Evolutionary conservation across 1,140 invertebrate species (phyloP), one percentile per base, ranked within the genome.

Genomic region (Drosophila chauvacae): DNA sequence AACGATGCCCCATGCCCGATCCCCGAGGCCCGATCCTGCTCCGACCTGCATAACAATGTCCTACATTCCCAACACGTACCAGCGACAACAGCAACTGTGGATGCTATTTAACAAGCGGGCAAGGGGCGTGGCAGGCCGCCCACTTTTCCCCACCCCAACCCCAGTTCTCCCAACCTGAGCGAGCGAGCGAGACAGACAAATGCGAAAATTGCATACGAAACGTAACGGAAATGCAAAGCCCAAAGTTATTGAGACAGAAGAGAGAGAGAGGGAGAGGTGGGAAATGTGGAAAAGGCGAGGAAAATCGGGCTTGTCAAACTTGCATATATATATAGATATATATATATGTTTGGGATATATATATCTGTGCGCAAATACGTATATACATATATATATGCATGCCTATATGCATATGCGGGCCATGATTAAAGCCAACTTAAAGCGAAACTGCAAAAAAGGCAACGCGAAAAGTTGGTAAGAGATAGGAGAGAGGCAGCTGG

Each of bases 41-140:
- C 44, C 80, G 80, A 80, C 81, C 85, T 90, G 85, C 78, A 81
- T 76, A 81, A 85, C 57, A 85, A 90, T 90, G 85, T 81, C 86
- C 85, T 85, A 90, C 85, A 90, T 90, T 90, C 59, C 59, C 77
- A 85, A 81, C 85, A 90, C 79, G 87, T 90, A 87, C 83, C 85
- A 87, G 65, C 75, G 74, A 72, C 60, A 70, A 42, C 65, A 50
- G 50, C 42, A 61, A 44, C 68, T 39, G 62, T 60, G 73, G 80
- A 80, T 86, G 81, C 78, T 71, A 85, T 85, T 85, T 81, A 85
- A 85, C 81, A 81, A 62, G 68, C 55, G 69, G 42, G 66, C 44
- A 50, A 35, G 66, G 66, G 55, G 66, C 69, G 66, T 71, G 42
- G 51, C 64, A 39, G 2, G 33, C 66, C 9, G 7, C 39, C 48